A percentile compares a stretch with the other conserved stretches of the same genome.
Conservation (phyloP, 1,140 invertebrate species). For the Druon quercuslanigerum region DNA sequence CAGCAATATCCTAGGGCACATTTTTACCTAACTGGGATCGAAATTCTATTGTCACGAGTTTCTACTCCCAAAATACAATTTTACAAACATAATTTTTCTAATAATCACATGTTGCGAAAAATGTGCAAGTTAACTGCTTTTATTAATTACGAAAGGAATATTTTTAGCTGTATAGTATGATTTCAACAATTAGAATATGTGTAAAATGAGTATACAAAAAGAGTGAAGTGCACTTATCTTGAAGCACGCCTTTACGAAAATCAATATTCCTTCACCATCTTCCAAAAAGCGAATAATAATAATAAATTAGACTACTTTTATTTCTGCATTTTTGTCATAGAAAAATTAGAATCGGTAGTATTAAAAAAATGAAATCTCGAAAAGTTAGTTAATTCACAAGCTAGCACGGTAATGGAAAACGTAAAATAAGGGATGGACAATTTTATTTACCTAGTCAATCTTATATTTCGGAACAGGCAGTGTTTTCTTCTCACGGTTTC, state of each 20-base stretch:
- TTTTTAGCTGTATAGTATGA: conserved; percentile 2
- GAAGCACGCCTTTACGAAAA: conserved; percentile 28
- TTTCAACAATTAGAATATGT: conserved; percentile 13
- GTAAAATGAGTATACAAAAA: conserved; percentile 45
- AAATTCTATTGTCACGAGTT: too few species aligned
- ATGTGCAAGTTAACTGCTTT: background rate
- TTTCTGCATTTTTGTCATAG: background rate
- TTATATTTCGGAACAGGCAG: conserved; percentile 30
- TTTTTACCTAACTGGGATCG: background rate
- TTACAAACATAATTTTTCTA: too few species aligned
- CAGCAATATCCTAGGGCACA: background rate
- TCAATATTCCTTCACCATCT: background rate
- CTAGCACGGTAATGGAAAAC: conserved; percentile 22
- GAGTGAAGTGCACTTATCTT: conserved; percentile 37
- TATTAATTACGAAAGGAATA: background rate
- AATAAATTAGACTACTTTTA: background rate
- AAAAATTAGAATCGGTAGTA: background rate
- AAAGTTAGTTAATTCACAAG: background rate
- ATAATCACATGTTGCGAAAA: too few species aligned
- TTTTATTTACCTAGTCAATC: conserved; percentile 28
- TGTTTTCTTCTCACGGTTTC: conserved; percentile 7
- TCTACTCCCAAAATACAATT: too few species aligned
- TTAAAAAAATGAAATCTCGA: background rate
- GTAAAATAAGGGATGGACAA: conserved; percentile 7
- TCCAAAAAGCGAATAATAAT: background rate